Evolutionary conservation across 2,797 vertebrate genomes (phyloP).

Genomic region (Nyctalus aviator): DNA sequence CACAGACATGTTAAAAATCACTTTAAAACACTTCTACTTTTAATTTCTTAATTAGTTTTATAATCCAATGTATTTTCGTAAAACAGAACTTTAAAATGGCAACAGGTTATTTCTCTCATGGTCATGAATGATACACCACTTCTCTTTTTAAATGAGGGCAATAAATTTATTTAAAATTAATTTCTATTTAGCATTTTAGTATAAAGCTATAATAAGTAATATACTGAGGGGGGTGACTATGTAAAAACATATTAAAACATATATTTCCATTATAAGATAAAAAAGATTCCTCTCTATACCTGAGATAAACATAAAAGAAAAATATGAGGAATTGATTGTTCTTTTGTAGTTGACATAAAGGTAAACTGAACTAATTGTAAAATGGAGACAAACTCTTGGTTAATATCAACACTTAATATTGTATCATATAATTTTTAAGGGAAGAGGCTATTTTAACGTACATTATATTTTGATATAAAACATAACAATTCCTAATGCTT

Average conservation of each 20-base stretch:
- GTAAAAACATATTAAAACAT: background rate
- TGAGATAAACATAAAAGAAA: constrained; percentile 25
- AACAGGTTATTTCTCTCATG: constrained; percentile 19
- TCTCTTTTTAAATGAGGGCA: constrained; percentile 41
- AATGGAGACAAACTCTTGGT: background rate
- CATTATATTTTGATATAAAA: constrained; percentile 6
- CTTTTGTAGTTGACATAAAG: background rate
- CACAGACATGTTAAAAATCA: background rate
- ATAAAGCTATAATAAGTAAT: background rate
- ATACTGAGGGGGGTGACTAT: background rate
- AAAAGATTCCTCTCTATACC: constrained; percentile 1
- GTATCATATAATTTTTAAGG: background rate
- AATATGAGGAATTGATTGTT: background rate
- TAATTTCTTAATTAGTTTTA: constrained; percentile 23
- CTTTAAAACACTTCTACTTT: constrained; percentile 8
- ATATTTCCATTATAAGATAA: constrained; percentile 4
- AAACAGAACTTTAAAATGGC: constrained; percentile 40
- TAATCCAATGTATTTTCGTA: constrained; percentile 1
- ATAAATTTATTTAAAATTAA: constrained; percentile 15
- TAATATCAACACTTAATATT: background rate
- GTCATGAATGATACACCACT: background rate
- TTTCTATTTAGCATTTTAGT: background rate
- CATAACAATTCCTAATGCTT: background rate
- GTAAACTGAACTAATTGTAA: background rate
- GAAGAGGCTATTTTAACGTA: background rate